phyloP scores from a whole-genome alignment of 1,140 invertebrate species.

The Pogonus chalceus region DNA sequence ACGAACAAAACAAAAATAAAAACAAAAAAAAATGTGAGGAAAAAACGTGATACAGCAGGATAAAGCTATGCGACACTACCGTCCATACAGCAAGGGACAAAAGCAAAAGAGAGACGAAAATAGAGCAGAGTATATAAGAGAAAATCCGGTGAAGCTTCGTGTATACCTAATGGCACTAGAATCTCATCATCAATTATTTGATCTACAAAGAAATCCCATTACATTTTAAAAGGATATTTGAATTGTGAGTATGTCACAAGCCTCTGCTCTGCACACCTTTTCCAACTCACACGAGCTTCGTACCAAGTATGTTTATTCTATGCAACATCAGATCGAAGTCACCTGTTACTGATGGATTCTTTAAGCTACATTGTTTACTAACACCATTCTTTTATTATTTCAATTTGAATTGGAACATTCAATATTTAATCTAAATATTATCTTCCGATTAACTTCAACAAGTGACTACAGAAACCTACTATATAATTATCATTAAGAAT shows the following conservation, averaged over 20 bases:
- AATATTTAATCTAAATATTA: background rate
- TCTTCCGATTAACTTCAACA: background rate
- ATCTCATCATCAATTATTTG: background rate
- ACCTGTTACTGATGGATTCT: no score
- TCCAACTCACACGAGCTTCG: no score
- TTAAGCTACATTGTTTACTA: background rate
- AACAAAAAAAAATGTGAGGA: background rate
- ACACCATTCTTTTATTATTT: background rate
- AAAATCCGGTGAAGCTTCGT: background rate
- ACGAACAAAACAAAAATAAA: background rate
- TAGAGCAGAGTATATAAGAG: background rate
- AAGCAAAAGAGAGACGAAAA: background rate
- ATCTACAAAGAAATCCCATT: conserved; percentile 2
- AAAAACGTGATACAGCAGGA: background rate
- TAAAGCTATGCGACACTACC: no score
- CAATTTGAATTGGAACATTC: background rate
- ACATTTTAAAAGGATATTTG: conserved; percentile 6
- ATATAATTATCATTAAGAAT: no score
- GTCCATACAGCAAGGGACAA: no score
- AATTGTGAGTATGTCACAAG: background rate
- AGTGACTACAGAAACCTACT: no score
- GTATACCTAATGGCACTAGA: conserved; percentile 3
- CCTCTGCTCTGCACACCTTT: background rate
- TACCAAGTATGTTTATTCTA: background rate
- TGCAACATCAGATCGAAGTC: background rate